Conservation (phyloP, 2,113 vertebrate genomes). For the Tor tambroides region DNA sequence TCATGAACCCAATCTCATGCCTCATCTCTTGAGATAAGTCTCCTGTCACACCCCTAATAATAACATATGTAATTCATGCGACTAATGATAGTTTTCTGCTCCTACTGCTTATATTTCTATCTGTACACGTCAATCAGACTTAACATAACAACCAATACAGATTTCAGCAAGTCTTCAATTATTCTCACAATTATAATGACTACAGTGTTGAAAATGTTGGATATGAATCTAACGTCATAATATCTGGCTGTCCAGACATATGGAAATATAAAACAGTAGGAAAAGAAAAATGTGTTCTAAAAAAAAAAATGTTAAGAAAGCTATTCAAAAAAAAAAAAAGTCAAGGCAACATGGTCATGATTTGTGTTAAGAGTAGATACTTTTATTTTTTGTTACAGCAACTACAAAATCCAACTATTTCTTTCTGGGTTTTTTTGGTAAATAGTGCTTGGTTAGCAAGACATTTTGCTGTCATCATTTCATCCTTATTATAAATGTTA, state of each 20-base stretch:
- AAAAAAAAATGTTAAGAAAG: neutral
- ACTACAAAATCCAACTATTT: neutral
- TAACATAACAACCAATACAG: neutral
- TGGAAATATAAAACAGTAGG: neutral
- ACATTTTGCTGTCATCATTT: neutral
- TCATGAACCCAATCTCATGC: no score
- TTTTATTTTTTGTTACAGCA: neutral
- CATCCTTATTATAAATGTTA: neutral
- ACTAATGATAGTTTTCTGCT: neutral
- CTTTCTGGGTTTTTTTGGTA: neutral
- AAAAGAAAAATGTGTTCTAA: neutral
- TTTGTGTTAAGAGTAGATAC: neutral
- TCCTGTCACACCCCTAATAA: no score
- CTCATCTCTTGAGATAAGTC: no score
- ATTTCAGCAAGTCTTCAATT: neutral
- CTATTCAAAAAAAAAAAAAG: neutral
- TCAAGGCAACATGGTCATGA: neutral
- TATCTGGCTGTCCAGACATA: neutral
- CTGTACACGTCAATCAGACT: neutral
- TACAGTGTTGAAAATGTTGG: no score
- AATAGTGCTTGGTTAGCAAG: neutral
- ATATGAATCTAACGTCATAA: no score
- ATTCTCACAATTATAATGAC: no score
- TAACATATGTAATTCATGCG: neutral
- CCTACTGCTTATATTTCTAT: neutral